phyloP scores from a whole-genome alignment of 1,140 invertebrate genomes.

The Eulimnadia texana region DNA sequence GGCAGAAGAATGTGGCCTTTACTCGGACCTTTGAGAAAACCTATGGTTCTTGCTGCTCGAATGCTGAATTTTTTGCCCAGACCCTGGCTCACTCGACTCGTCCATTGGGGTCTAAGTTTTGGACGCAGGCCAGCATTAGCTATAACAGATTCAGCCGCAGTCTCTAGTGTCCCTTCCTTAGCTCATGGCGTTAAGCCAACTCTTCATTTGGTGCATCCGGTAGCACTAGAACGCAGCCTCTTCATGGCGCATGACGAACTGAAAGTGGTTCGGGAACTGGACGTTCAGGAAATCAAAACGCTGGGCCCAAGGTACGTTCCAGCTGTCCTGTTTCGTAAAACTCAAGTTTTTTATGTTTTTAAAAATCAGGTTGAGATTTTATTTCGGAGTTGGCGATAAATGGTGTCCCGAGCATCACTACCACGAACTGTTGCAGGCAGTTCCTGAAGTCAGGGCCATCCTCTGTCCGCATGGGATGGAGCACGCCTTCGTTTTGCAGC shows the following conservation, averaged over 20 bases:
- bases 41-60: conserved; percentile 40
- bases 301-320: not conserved
- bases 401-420: conserved; percentile 58
- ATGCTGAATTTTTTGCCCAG: conserved; percentile 43
- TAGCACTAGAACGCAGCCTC: conserved; percentile 32
- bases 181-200: conserved; percentile 32
- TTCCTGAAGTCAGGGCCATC: conserved; percentile 45
- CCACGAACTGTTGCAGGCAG: conserved; percentile 38
- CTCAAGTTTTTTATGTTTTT: not conserved
- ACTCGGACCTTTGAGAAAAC: conserved; percentile 35
- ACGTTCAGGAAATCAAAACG: conserved; percentile 21
- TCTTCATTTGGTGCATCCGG: conserved; percentile 32
- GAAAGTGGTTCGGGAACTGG: conserved; percentile 28
- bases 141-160: conserved; percentile 27
- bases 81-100: conserved; percentile 32
- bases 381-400: conserved; percentile 54
- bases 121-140: conserved; percentile 17
- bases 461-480: conserved; percentile 45
- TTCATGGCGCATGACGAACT: conserved; percentile 33
- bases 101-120: conserved; percentile 34
- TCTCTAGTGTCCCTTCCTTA: conserved; percentile 28
- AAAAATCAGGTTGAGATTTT: conserved; percentile 44
- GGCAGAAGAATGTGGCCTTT: conserved; percentile 43
- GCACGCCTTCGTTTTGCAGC: conserved; percentile 59
- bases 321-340: not conserved